A percentile compares a stretch with the other conserved stretches of the same genome.
Evolutionary conservation across 2,888 invertebrate species (phyloP).

Genomic region (Andrena praecox): DNA sequence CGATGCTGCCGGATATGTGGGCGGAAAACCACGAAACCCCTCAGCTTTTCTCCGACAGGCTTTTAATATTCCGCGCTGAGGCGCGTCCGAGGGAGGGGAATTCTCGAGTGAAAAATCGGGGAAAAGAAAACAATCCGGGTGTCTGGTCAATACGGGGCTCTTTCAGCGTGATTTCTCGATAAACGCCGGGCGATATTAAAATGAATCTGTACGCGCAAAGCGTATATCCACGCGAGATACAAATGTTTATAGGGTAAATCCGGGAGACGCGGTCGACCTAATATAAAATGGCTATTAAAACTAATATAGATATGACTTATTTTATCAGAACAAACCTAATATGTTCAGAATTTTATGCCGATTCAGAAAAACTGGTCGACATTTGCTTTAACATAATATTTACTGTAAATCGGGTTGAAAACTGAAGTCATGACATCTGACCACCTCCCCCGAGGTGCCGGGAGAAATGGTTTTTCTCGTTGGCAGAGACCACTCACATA

Average conservation of each 20-base stretch:
- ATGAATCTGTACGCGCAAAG: not conserved
- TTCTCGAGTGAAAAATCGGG: not conserved
- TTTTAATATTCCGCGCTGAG: slow-evolving; percentile 44
- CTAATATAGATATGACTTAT: too few relatives aligned
- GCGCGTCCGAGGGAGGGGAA: slow-evolving; percentile 22
- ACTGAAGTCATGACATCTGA: too few relatives aligned
- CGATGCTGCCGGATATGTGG: slow-evolving; percentile 18
- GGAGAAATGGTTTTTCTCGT: too few relatives aligned
- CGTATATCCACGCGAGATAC: not conserved
- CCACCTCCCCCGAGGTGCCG: too few relatives aligned
- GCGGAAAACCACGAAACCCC: slow-evolving; percentile 3
- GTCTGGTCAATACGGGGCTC: slow-evolving; percentile 10
- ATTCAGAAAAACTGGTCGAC: too few relatives aligned
- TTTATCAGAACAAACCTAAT: too few relatives aligned
- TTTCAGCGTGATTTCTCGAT: slow-evolving; percentile 13
- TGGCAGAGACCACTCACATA: too few relatives aligned
- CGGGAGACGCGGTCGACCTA: too few relatives aligned
- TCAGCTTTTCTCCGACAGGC: not conserved
- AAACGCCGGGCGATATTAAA: slow-evolving; percentile 18
- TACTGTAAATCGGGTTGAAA: too few relatives aligned
- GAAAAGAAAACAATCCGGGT: slow-evolving; percentile 19
- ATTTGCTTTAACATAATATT: too few relatives aligned
- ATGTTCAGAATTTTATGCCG: too few relatives aligned
- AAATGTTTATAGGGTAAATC: not conserved
- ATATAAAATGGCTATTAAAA: too few relatives aligned